Evolutionary conservation across 53 echinoderm and acorn worm species (phyloP).

Genomic region (Pentamera pediparva): DNA sequence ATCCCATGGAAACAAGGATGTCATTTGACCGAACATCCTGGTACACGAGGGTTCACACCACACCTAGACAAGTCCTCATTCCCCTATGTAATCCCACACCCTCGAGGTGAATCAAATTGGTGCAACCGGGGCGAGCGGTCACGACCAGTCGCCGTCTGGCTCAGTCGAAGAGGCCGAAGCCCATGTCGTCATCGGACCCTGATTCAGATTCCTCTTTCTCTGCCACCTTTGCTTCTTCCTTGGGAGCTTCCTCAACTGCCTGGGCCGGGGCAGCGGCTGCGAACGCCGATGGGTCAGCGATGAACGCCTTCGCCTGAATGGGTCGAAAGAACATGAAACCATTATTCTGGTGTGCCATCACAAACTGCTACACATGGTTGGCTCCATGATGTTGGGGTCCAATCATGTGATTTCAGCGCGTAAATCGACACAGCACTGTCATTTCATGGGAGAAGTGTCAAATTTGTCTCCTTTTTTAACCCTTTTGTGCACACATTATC

Average conservation of each 20-base stretch:
- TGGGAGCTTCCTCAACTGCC: constrained; percentile 37
- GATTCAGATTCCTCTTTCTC: constrained; percentile 63
- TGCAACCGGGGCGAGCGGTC: not conserved
- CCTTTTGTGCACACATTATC: no score
- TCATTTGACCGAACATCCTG: no score
- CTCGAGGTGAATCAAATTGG: not conserved
- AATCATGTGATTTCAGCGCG: not conserved
- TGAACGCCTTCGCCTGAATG: constrained; percentile 71
- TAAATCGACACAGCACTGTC: not conserved
- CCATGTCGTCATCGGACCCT: constrained; percentile 96
- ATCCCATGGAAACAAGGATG: no score
- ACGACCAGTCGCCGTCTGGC: not conserved
- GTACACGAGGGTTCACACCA: no score
- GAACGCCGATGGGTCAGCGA: constrained; percentile 90
- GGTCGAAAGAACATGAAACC: not conserved
- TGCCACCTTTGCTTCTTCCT: constrained; percentile 37
- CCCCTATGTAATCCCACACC: not conserved
- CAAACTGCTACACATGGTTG: not conserved
- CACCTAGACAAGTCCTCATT: not conserved
- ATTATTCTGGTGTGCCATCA: no score
- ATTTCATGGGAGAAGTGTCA: no score
- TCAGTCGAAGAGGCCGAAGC: constrained; percentile 98
- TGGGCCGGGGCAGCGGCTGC: constrained; percentile 63
- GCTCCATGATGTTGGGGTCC: not conserved
- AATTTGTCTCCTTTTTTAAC: no score